Evolutionary conservation across 2,113 vertebrate genomes (phyloP).

Genomic region (Hemibagrus wyckioides): DNA sequence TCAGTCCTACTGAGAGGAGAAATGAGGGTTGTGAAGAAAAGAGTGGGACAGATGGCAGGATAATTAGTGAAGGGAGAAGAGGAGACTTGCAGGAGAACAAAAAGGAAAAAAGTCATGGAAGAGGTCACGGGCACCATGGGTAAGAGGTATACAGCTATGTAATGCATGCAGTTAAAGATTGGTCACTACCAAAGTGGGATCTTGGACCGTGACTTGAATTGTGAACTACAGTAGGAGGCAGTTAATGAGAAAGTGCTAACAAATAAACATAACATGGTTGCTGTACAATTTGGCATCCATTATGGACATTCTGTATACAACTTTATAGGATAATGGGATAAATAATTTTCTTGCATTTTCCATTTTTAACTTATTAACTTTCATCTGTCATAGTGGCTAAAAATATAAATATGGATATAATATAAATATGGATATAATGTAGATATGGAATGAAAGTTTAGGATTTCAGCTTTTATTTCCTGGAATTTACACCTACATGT

Average conservation of each 20-base stretch:
- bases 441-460: too few relatives aligned
- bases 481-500: too few relatives aligned
- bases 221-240: neutral
- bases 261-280: neutral
- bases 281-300: neutral
- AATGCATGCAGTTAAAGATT: constrained; percentile 17
- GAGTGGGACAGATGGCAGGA: constrained; percentile 41
- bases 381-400: too few relatives aligned
- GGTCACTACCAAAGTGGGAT: neutral
- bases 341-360: too few relatives aligned
- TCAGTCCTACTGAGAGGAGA: constrained; percentile 41
- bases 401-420: too few relatives aligned
- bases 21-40: constrained; percentile 43
- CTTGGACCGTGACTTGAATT: neutral
- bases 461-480: too few relatives aligned
- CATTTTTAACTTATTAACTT: too few relatives aligned
- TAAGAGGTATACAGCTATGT: constrained; percentile 6
- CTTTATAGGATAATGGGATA: too few relatives aligned
- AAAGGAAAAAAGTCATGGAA: constrained; percentile 2
- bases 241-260: neutral
- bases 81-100: constrained; percentile 30
- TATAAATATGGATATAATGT: too few relatives aligned
- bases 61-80: constrained; percentile 34
- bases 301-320: neutral
- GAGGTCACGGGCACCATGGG: constrained; percentile 10